phyloP scores from a whole-genome alignment of 2,113 vertebrate genomes.

The Petrocephalus zakoni region DNA sequence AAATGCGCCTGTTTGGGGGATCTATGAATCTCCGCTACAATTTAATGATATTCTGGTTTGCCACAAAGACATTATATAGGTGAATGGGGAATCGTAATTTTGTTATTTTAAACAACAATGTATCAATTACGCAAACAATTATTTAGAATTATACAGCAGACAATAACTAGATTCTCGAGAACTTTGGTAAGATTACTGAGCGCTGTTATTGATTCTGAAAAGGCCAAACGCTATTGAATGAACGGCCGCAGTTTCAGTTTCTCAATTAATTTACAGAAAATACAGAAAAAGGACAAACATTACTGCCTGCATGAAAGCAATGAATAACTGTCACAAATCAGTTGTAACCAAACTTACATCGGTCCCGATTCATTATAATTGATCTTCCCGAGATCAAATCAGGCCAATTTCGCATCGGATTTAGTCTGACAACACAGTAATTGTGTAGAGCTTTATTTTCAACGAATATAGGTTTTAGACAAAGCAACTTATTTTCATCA shows the following conservation, averaged over 20 bases:
- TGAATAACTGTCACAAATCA: neutral
- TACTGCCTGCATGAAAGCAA: neutral
- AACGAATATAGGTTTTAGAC: neutral
- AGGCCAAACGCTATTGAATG: neutral
- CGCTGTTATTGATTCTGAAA: neutral
- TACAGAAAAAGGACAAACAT: neutral
- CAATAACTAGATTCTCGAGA: neutral
- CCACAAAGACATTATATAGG: neutral
- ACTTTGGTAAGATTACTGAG: neutral
- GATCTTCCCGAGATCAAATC: neutral
- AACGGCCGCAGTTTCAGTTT: neutral
- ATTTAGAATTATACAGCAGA: neutral
- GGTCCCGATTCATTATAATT: neutral
- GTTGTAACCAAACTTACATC: neutral
- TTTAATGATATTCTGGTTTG: neutral
- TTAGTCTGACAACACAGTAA: neutral
- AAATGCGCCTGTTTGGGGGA: neutral
- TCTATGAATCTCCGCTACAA: neutral
- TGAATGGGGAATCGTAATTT: neutral
- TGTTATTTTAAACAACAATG: neutral
- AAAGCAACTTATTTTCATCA: neutral
- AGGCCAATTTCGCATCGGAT: neutral
- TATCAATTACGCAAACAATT: neutral
- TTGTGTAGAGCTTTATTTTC: neutral
- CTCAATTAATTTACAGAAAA: neutral